Evolutionary conservation across 2,888 invertebrate species (phyloP).

Genomic region (Spilarctia lutea): DNA sequence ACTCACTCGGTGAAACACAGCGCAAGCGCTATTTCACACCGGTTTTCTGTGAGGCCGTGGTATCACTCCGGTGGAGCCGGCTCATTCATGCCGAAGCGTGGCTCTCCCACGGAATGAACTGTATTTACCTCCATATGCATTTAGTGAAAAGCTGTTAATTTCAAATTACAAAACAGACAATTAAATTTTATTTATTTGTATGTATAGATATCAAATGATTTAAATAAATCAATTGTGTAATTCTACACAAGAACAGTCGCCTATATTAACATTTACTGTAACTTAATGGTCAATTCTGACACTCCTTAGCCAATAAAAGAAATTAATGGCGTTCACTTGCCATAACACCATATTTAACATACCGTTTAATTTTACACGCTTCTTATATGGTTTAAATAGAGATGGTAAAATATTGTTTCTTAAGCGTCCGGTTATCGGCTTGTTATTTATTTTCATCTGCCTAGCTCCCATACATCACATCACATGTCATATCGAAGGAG

Average conservation of each 20-base stretch:
- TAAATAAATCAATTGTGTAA: slow-evolving; percentile 24
- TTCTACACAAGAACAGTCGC: slow-evolving; percentile 18
- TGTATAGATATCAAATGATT: background rate
- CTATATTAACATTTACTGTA: slow-evolving; percentile 24
- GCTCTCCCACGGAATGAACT: too few relatives aligned
- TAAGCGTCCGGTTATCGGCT: background rate
- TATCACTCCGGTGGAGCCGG: too few relatives aligned
- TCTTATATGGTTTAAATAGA: background rate
- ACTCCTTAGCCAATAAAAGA: slow-evolving; percentile 24
- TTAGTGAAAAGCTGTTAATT: too few relatives aligned
- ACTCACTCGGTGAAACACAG: too few relatives aligned
- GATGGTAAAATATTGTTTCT: background rate
- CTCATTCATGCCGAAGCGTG: too few relatives aligned
- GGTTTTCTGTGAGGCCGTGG: too few relatives aligned
- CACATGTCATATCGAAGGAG: background rate
- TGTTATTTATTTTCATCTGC: background rate
- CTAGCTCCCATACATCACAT: background rate
- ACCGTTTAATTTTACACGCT: slow-evolving; percentile 27
- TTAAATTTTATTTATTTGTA: too few relatives aligned
- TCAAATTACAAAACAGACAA: too few relatives aligned
- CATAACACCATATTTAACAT: slow-evolving; percentile 25
- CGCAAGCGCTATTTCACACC: too few relatives aligned
- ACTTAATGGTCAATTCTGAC: slow-evolving; percentile 34
- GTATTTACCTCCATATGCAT: too few relatives aligned
- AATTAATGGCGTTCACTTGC: slow-evolving; percentile 31